Conservation (phyloP, 2,113 vertebrate species). For the Pseudopipra pipra region DNA sequence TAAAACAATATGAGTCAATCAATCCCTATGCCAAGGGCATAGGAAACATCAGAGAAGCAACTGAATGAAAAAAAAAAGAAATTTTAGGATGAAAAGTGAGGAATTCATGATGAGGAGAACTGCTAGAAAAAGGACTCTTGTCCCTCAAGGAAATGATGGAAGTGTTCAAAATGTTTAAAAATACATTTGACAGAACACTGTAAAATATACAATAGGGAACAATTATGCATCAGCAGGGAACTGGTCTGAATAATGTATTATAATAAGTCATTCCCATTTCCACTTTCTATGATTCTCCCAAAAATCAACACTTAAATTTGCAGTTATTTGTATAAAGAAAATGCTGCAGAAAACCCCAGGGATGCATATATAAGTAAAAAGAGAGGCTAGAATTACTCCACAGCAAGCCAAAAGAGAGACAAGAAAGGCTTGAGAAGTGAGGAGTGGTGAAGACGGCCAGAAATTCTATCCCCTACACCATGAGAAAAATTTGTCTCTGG, state of each 20-base stretch:
- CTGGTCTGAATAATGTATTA: slow-evolving; percentile 54
- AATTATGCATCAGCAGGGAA: slow-evolving; percentile 60
- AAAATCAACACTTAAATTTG: slow-evolving; percentile 67
- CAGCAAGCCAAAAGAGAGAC: slow-evolving; percentile 37
- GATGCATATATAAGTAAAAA: slow-evolving; percentile 46
- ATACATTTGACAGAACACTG: slow-evolving; percentile 47
- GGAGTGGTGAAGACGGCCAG: neutral
- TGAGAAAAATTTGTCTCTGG: slow-evolving; percentile 21
- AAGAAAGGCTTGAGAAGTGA: neutral
- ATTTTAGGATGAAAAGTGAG: neutral
- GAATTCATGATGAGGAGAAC: neutral
- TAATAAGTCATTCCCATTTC: slow-evolving; percentile 65
- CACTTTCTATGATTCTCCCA: slow-evolving; percentile 56
- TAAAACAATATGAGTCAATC: neutral
- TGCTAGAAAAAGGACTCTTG: slow-evolving; percentile 13
- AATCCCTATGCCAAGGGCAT: neutral
- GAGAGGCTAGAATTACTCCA: slow-evolving; percentile 45
- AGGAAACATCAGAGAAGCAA: neutral
- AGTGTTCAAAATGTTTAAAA: slow-evolving; percentile 43
- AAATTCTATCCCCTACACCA: slow-evolving; percentile 1
- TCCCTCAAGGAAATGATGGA: slow-evolving; percentile 40
- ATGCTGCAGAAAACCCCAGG: slow-evolving; percentile 48
- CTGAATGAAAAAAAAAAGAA: neutral
- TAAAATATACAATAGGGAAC: slow-evolving; percentile 62
- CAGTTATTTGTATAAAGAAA: slow-evolving; percentile 61